phyloP scores from a whole-genome alignment of 2,113 vertebrate genomes.

The Sphyrna mokarran region DNA sequence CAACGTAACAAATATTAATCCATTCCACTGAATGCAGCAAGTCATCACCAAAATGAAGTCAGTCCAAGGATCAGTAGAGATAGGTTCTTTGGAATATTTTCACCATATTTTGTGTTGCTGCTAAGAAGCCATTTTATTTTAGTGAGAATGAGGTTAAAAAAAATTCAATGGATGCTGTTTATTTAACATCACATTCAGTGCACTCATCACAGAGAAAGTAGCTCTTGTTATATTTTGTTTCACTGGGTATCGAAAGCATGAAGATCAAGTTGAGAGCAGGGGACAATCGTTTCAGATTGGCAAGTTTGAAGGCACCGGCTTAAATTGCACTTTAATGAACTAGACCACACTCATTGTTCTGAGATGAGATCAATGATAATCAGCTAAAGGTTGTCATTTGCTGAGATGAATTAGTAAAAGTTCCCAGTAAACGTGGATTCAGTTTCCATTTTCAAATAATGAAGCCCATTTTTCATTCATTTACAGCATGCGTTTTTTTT shows the following conservation, averaged over 20 bases:
- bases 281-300: background rate
- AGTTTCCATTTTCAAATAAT: background rate
- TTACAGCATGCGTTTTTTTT: background rate
- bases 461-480: background rate
- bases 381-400: background rate
- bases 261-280: background rate
- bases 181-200: background rate
- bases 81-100: background rate
- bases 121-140: background rate
- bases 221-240: background rate
- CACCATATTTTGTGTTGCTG: background rate
- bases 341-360: background rate
- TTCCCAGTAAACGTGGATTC: background rate
- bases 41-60: background rate
- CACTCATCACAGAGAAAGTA: background rate
- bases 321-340: background rate
- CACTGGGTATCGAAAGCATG: background rate
- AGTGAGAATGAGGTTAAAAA: background rate
- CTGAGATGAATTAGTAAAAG: background rate
- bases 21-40: background rate
- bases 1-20: background rate
- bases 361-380: background rate
- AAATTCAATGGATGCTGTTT: background rate
- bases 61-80: background rate
- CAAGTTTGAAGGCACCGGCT: background rate